Conservation (phyloP, 2,113 vertebrate species). For the Hylia prasina region DNA sequence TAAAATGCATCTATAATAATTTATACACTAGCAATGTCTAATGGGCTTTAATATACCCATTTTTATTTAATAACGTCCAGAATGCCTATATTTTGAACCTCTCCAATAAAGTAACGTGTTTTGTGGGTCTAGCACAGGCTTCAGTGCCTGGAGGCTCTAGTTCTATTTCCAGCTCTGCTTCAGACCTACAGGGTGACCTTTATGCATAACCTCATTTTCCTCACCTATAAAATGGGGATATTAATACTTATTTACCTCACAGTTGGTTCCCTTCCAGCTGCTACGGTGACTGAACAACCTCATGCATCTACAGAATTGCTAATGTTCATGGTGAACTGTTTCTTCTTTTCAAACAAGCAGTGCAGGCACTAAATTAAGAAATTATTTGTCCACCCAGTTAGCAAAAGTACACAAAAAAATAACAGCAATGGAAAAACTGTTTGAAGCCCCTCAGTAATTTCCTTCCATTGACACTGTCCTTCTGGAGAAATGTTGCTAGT, state of each 20-base stretch:
- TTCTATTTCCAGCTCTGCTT: conserved; percentile 55
- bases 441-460: background rate
- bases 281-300: conserved; percentile 33
- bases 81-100: background rate
- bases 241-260: conserved; percentile 65
- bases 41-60: background rate
- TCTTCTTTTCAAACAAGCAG: background rate
- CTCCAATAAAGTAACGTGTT: background rate
- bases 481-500: background rate
- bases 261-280: conserved; percentile 57
- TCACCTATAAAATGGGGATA: conserved; percentile 55
- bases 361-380: background rate
- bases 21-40: background rate
- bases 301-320: conserved; percentile 16
- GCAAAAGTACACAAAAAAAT: background rate
- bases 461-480: background rate
- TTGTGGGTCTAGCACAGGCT: conserved; percentile 5
- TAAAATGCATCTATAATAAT: background rate
- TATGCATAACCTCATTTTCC: conserved; percentile 52
- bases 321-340: background rate
- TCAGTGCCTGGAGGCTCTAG: conserved; percentile 30
- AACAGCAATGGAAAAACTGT: background rate
- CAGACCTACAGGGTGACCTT: conserved; percentile 49
- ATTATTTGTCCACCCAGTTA: background rate
- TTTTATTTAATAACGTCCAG: background rate